A percentile compares a stretch with the other conserved stretches of the same genome.
phyloP scores from a whole-genome alignment of 2,113 vertebrate species.

The human region GRCh38 chr3:110377001-110377500 shows the following conservation, averaged over 20 bases:
- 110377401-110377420: background rate
- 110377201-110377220: background rate
- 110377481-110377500: background rate
- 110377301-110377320: background rate
- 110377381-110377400: background rate
- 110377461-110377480: background rate
- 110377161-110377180: background rate
- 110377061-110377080: background rate
- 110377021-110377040: background rate
- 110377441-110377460: background rate
- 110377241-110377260: background rate
- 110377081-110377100: background rate
- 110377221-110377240: background rate
- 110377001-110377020: background rate
- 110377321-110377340: background rate
- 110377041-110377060: background rate
- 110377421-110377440: background rate
- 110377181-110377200: background rate
- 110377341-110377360: background rate
- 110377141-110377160: background rate
- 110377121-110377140: background rate
- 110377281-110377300: background rate
- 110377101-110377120: background rate
- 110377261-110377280: background rate
- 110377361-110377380: background rate